Conservation (phyloP, 2,888 invertebrate species). For the Arenicola marina region DNA sequence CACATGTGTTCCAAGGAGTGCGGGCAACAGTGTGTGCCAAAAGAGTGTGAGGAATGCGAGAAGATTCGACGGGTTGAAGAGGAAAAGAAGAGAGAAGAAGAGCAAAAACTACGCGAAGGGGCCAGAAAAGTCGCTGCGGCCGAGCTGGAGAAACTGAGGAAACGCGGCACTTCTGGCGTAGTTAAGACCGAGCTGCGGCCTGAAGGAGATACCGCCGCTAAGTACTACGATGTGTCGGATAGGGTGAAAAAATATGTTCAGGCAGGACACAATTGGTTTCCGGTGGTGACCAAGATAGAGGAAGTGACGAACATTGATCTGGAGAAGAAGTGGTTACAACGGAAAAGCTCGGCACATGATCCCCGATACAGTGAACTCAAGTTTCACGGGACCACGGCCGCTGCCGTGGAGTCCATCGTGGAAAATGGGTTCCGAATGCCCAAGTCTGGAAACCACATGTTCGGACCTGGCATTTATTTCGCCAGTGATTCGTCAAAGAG, state of each 20-base stretch:
- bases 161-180: not conserved
- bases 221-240: no score
- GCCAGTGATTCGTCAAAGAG: constrained; percentile 30
- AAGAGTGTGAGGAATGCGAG: no score
- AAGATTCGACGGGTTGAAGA: not conserved
- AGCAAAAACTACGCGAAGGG: no score
- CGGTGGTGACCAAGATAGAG: constrained; percentile 22
- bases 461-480: no score
- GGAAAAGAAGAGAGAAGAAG: not conserved
- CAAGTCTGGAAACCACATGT: not conserved
- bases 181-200: constrained; percentile 3
- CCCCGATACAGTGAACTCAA: constrained; percentile 19
- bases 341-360: constrained; percentile 8
- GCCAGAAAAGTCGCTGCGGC: no score
- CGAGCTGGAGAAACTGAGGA: no score
- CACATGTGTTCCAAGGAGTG: constrained; percentile 15
- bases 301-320: constrained; percentile 18
- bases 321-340: constrained; percentile 7
- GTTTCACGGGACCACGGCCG: no score
- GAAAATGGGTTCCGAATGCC: constrained; percentile 22
- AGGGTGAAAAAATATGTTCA: no score
- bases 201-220: no score
- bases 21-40: no score
- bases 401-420: constrained; percentile 15
- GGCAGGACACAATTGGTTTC: no score